These are phyloP conservation scores for Perca schrenkii DNA, from an alignment of 2,113 vertebrate genomes.

Conservation along the genomic window DNA sequence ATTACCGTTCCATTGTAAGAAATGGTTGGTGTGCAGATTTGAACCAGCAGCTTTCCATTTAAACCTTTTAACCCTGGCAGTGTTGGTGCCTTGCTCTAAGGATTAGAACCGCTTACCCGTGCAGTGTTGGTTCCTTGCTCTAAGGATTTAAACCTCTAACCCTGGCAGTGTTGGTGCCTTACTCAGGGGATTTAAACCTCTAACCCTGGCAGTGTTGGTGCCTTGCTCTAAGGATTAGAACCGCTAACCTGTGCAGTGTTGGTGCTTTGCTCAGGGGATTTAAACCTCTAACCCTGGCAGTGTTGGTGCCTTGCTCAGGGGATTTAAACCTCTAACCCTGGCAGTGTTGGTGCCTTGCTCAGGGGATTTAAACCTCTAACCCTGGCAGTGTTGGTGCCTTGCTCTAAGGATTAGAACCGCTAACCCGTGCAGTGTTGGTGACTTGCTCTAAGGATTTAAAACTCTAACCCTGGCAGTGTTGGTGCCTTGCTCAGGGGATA, in stretches of 20 bases:
- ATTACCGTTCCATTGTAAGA: too few relatives aligned
- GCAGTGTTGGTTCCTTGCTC: slow-evolving; percentile 3
- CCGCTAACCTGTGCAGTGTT: not conserved
- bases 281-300: not conserved
- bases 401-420: not conserved
- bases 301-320: not conserved
- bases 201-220: not conserved
- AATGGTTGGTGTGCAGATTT: too few relatives aligned
- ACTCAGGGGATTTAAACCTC: not conserved
- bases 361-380: not conserved
- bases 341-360: slow-evolving; percentile 7
- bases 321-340: not conserved
- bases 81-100: too few relatives aligned
- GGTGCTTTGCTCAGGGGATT: not conserved
- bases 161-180: not conserved
- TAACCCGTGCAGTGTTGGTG: not conserved
- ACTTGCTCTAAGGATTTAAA: not conserved
- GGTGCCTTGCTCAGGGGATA: not conserved
- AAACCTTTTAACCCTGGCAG: too few relatives aligned
- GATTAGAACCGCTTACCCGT: not conserved
- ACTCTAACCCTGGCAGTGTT: not conserved
- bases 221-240: not conserved
- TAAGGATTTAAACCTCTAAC: not conserved
- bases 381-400: not conserved
- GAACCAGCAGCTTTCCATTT: too few relatives aligned